Base-by-base conservation (phyloP, 2,797 vertebrate species). In the Esox lucius region DNA sequence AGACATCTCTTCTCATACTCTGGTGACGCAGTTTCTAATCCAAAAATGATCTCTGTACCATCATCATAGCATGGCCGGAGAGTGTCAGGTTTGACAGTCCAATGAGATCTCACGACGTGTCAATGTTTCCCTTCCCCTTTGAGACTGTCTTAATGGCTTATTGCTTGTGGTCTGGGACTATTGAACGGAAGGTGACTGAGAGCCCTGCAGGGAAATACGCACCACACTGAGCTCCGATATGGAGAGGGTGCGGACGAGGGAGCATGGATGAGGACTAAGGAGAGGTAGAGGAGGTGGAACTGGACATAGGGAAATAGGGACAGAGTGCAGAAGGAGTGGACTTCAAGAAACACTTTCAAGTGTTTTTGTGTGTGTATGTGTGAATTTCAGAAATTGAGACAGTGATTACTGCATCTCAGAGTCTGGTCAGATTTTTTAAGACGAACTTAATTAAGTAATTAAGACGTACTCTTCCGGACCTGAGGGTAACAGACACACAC, bases 391-490 rank as follows among this genome's bases (percentile, higher is more conserved):
- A 24, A 24, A 24, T 17, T 67, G 16, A 19, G 17, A 35, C 16
- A 72, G 78, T 82, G 70, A 59, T 75, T 46, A 49, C 39, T 4
- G 42, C 15, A 9, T 22, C 4, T 72, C 53, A 39, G 28, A 9
- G 68, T 68, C 42, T 2, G 59, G 65, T 46, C 53, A 76, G 59
- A 70, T 77, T 59, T 66, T 71, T 17, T n/a, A n/a, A n/a, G n/a
- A n/a, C n/a, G n/a, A n/a, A n/a, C n/a, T n/a, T n/a, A n/a, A n/a
- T 61, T 15, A 7, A 9, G 13, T 82, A 73, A 86, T 80, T 78
- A 62, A 28, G n/a, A 51, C 81, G 77, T 33, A 72, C 71, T 78
- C 84, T 82, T 87, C 78, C 77, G 81, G 56, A 69, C 12, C 11
- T 64, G 61, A 11, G 24, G 61, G 61, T 26, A 73, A 70, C 28